Conservation (phyloP, 2,888 invertebrate species). For the Cosmia pyralina region DNA sequence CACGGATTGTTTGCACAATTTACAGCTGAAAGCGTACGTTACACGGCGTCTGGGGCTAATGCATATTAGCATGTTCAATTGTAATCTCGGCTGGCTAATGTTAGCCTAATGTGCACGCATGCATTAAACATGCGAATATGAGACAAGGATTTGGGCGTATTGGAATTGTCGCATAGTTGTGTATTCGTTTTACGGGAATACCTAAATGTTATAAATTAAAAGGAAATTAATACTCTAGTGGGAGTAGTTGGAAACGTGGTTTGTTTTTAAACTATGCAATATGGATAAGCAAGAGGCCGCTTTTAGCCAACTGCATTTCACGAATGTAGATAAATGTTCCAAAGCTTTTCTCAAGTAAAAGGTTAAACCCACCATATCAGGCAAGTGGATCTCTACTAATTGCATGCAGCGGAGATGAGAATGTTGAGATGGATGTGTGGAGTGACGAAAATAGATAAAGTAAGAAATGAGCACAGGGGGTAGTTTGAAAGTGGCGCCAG, state of each 20-base stretch:
- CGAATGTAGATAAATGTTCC: neutral
- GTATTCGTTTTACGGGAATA: neutral
- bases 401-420: too few relatives aligned
- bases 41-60: slow-evolving; percentile 72
- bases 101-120: slow-evolving; percentile 66
- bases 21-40: slow-evolving; percentile 64
- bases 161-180: slow-evolving; percentile 16
- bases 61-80: slow-evolving; percentile 74
- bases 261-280: neutral
- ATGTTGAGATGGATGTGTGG: too few relatives aligned
- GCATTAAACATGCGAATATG: slow-evolving; percentile 61
- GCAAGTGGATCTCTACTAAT: neutral
- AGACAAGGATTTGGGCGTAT: slow-evolving; percentile 29
- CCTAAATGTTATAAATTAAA: neutral
- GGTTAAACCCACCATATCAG: neutral
- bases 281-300: neutral
- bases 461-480: too few relatives aligned
- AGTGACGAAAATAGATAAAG: too few relatives aligned
- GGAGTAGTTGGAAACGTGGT: neutral
- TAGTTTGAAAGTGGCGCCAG: too few relatives aligned
- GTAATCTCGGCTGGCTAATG: slow-evolving; percentile 72
- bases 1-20: slow-evolving; percentile 69
- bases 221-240: neutral
- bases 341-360: neutral
- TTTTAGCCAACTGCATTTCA: neutral